phyloP scores from a whole-genome alignment of 2,113 vertebrate species.

The Rhynchomys soricoides region DNA sequence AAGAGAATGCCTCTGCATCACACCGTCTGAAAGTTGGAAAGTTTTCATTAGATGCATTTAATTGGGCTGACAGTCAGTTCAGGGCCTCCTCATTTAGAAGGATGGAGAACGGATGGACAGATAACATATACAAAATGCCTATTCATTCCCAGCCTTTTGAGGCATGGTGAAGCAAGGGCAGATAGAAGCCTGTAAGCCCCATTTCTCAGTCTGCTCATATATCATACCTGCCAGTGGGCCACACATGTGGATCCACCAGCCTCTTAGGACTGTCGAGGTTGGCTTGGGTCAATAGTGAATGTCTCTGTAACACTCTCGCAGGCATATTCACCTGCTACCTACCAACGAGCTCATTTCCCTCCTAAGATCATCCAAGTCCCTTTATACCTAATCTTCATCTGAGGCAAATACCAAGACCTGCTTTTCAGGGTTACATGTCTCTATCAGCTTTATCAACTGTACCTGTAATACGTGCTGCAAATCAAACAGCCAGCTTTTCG shows the following conservation, averaged over 20 bases:
- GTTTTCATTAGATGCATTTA: slow-evolving; percentile 60
- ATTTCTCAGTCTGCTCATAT: not conserved
- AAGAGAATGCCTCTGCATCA: slow-evolving; percentile 15
- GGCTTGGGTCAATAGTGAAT: not conserved
- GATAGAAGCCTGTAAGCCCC: not conserved
- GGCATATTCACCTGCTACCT: not conserved
- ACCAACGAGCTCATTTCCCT: slow-evolving; percentile 1
- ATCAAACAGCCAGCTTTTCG: not conserved
- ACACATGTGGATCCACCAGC: not conserved
- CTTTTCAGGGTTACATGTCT: not conserved
- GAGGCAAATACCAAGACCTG: not conserved
- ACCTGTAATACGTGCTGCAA: not conserved
- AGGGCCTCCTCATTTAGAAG: slow-evolving; percentile 45
- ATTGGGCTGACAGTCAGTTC: slow-evolving; percentile 41
- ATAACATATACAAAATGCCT: not conserved
- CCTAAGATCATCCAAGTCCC: not conserved
- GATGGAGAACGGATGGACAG: not conserved
- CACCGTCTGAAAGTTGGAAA: not conserved
- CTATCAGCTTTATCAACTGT: not conserved
- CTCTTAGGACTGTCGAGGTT: not conserved
- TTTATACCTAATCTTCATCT: not conserved
- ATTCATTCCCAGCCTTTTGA: not conserved
- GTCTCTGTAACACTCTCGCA: not conserved
- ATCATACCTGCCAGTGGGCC: not conserved
- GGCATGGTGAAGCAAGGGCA: not conserved